Conservation (phyloP, 2,888 invertebrate species). For the Mamestra brassicae region DNA sequence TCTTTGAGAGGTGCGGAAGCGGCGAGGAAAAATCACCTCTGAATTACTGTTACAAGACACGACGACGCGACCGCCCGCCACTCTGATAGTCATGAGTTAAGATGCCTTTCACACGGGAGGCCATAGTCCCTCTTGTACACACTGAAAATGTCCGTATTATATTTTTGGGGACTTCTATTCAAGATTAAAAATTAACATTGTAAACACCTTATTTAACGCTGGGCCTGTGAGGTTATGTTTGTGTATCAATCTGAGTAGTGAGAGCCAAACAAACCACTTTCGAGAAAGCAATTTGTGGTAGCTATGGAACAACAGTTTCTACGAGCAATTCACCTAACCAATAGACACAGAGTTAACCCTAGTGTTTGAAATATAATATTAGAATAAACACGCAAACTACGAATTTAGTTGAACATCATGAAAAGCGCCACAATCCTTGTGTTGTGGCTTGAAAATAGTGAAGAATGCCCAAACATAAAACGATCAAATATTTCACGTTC, state of each 20-base stretch:
- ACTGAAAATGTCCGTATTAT: constrained; percentile 4
- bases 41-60: constrained; percentile 73
- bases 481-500: constrained; percentile 47
- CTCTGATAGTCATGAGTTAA: constrained; percentile 51
- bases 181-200: neutral
- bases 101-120: constrained; percentile 57
- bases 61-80: constrained; percentile 58
- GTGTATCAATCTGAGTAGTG: constrained; percentile 18
- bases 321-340: constrained; percentile 15
- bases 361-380: neutral
- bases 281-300: constrained; percentile 27
- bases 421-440: constrained; percentile 26
- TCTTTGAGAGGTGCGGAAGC: constrained; percentile 75
- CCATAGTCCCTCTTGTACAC: constrained; percentile 13
- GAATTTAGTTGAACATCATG: constrained; percentile 17
- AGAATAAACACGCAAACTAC: constrained; percentile 4
- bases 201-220: neutral
- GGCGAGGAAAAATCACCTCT: constrained; percentile 75
- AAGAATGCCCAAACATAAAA: constrained; percentile 42
- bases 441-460: constrained; percentile 47
- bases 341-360: neutral
- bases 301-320: constrained; percentile 15
- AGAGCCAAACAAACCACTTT: constrained; percentile 28
- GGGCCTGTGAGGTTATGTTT: neutral
- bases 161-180: neutral